These are phyloP conservation scores for rat (Rattus norvegicus) DNA, from an alignment of 2,113 vertebrate genomes.

Conservation along the genomic window DNA sequence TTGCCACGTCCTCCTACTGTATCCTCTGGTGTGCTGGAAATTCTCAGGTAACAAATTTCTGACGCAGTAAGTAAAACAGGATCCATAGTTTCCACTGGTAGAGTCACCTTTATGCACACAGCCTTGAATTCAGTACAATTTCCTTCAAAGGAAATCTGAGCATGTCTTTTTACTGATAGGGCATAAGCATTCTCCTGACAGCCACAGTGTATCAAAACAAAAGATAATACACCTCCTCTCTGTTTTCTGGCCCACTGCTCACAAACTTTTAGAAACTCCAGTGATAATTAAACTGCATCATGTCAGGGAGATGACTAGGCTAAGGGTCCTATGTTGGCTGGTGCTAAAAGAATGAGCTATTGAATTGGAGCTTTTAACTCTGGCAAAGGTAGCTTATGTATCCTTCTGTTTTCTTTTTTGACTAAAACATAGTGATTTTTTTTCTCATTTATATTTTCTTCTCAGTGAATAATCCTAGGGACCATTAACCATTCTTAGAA, in stretches of 20 bases:
- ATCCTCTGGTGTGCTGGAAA: conserved; percentile 38
- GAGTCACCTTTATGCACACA: neutral
- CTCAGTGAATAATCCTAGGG: neutral
- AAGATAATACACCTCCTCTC: neutral
- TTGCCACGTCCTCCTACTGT: neutral
- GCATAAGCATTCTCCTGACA: neutral
- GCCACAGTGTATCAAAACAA: neutral
- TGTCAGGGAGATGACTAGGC: neutral
- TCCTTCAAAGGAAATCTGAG: neutral
- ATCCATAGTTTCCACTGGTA: neutral
- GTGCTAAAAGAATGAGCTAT: neutral
- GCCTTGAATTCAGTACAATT: neutral
- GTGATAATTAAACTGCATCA: neutral
- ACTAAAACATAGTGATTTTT: neutral
- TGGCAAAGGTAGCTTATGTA: neutral
- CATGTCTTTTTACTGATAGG: neutral
- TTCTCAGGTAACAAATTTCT: neutral
- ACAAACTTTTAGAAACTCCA: neutral
- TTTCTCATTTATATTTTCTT: neutral
- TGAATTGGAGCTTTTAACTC: neutral
- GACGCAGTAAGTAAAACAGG: neutral
- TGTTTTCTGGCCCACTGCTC: neutral
- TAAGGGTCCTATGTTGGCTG: no score
- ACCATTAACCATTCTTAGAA: neutral
- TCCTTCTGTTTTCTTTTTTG: neutral